Evolutionary conservation across 2,797 vertebrate genomes (phyloP), one percentile per base, ranked within the genome.

Genomic region (Lemur catta): DNA sequence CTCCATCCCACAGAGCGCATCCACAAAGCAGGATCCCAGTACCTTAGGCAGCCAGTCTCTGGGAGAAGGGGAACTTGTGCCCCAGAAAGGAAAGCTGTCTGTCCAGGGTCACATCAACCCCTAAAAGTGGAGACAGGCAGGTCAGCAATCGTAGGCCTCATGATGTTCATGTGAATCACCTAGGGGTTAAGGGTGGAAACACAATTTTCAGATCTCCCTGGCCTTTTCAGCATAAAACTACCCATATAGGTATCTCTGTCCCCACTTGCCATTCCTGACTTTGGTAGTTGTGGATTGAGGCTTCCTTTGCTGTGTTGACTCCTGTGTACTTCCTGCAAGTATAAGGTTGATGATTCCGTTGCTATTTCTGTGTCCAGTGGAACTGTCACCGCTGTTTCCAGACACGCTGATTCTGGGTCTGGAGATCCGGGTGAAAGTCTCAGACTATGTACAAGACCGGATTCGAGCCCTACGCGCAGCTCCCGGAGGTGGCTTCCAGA

Each of bases 381-480:
- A 98, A 96, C 96, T 99, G 69, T 99, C 99, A 0, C 98, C 98
- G 0, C 98, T 99, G 8, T 99, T 99, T 96, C 99, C 99, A 52
- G 97, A 99, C 74, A 99, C 98, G 15, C 98, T 99, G 79, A 99
- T 99, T 80, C 98, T 99, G 97, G 99, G 99, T 50, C 94, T 99
- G 98, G 99, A 99, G 98, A 99, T 99, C 93, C 98, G 99, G 9
- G 99, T 99, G 57, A 99, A 99, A 97, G 99, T 99, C 43, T 99
- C 99, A 0, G 99, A 99, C 97, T 99, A 99, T 13, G 99, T 99
- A 6, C 99, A 98, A 84, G 99, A 99, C 97, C 98, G 99, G 11
- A 99, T 99, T 92, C 98, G 97, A 55, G 99, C 99, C 0, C 98
- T 99, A 28, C 99, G 99, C 14, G 97, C 98, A 0, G 97, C 99